phyloP scores from a whole-genome alignment of 2,888 invertebrate species.

The Eilema sororculum region DNA sequence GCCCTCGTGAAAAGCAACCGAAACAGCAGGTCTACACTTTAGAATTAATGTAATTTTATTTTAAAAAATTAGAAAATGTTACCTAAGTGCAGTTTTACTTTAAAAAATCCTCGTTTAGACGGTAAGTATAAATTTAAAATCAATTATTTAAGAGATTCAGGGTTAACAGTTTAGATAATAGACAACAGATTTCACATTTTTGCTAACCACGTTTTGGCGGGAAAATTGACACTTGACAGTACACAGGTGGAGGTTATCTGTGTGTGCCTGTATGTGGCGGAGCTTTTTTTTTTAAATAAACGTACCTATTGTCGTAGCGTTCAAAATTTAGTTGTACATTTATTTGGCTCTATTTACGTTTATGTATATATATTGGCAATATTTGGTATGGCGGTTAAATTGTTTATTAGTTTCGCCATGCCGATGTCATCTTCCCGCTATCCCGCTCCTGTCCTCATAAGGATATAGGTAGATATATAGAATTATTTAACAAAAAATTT shows the following conservation, averaged over 20 bases:
- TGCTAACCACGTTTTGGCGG: conserved; percentile 41
- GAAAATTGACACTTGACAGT: conserved; percentile 46
- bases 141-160: not conserved
- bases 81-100: too few relatives aligned
- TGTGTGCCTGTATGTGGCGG: conserved; percentile 27
- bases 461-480: not conserved
- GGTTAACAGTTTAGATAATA: conserved; percentile 2
- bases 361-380: conserved; percentile 45
- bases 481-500: not conserved
- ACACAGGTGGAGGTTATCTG: conserved; percentile 47
- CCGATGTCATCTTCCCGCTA: conserved; percentile 24
- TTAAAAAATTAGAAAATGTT: too few relatives aligned
- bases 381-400: conserved; percentile 38
- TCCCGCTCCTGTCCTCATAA: conserved; percentile 32
- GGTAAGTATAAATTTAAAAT: not conserved
- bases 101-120: not conserved
- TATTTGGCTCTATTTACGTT: conserved; percentile 39
- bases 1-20: not conserved
- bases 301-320: conserved; percentile 31
- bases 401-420: conserved; percentile 31
- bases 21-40: not conserved
- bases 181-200: conserved; percentile 29
- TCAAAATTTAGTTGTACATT: conserved; percentile 46
- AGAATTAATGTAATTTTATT: not conserved
- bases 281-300: conserved; percentile 26